Conservation (phyloP, 1,140 invertebrate genomes). For the Platyscapa corneri region DNA sequence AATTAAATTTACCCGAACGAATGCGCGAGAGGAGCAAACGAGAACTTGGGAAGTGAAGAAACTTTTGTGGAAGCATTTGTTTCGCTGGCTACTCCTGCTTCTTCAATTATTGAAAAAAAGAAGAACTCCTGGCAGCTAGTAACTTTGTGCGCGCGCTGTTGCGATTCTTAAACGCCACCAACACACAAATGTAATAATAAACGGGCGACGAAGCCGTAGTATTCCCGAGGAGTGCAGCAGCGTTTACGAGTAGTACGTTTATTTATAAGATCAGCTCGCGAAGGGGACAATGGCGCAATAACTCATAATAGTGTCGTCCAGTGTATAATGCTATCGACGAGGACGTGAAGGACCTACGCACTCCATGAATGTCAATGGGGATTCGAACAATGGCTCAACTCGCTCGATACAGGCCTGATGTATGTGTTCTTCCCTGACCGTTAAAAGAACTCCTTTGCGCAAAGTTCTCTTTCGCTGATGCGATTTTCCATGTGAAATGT, state of each 20-base stretch:
- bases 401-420: slow-evolving; percentile 12
- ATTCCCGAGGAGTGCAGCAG: slow-evolving; percentile 13
- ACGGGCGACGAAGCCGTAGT: slow-evolving; percentile 26
- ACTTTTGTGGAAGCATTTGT: neutral
- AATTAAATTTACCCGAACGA: too few relatives aligned
- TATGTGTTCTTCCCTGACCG: neutral
- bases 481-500: neutral
- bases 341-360: slow-evolving; percentile 52
- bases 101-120: neutral
- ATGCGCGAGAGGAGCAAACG: too few relatives aligned
- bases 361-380: slow-evolving; percentile 61
- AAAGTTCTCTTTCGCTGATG: neutral
- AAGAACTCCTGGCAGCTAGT: neutral
- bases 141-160: too few relatives aligned
- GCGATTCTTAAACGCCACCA: slow-evolving; percentile 32
- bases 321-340: slow-evolving; percentile 59
- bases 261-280: neutral
- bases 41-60: neutral
- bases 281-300: slow-evolving; percentile 59
- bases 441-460: neutral
- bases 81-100: neutral
- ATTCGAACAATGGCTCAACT: slow-evolving; percentile 57
- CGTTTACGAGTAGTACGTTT: slow-evolving; percentile 11
- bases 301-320: slow-evolving; percentile 58
- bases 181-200: slow-evolving; percentile 35